Evolutionary conservation across 2,113 vertebrate species (phyloP).

Genomic region (Himantopus leucocephalus): DNA sequence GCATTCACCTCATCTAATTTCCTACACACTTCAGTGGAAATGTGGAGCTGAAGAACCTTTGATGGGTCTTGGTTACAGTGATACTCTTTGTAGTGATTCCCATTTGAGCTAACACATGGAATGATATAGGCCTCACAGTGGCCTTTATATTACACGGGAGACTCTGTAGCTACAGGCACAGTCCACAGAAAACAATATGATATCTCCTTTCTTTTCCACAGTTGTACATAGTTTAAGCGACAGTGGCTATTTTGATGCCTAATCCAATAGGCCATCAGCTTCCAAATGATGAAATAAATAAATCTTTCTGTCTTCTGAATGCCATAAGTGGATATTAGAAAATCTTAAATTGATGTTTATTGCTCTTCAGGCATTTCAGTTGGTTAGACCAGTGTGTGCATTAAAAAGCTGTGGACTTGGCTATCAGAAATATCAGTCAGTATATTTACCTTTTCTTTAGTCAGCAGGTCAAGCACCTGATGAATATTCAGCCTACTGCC

Average conservation of each 20-base stretch:
- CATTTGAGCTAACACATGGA: neutral
- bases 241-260: neutral
- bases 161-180: neutral
- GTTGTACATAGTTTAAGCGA: neutral
- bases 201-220: neutral
- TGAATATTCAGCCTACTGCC: neutral
- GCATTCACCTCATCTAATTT: neutral
- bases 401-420: neutral
- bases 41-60: neutral
- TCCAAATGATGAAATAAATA: neutral
- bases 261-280: neutral
- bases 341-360: neutral
- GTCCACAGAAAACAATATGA: neutral
- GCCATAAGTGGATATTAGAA: neutral
- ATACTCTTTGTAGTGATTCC: neutral
- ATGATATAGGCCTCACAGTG: neutral
- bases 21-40: neutral
- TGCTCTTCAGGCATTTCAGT: neutral
- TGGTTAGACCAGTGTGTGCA: neutral
- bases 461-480: neutral
- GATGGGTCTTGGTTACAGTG: neutral
- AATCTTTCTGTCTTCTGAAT: neutral
- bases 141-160: neutral
- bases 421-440: neutral
- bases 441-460: neutral